Conservation (phyloP, 2,113 vertebrate genomes). For the Phodopus roborovskii region DNA sequence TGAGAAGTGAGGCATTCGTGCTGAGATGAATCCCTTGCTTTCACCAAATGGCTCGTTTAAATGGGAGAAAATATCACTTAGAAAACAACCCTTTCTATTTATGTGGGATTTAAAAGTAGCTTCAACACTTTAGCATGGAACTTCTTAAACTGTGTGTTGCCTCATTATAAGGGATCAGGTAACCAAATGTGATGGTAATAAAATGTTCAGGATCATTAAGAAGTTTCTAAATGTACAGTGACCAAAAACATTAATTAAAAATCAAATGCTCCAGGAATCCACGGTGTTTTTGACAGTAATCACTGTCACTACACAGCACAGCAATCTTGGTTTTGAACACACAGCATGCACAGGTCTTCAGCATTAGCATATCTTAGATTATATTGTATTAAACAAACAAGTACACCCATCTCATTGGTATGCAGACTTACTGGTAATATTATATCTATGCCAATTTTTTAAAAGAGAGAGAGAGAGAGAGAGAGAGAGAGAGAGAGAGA, state of each 20-base stretch:
- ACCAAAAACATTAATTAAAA: neutral
- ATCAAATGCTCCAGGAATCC: neutral
- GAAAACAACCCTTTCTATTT: neutral
- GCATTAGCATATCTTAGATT: neutral
- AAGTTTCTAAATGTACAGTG: neutral
- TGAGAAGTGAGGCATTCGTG: neutral
- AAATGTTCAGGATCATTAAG: no score
- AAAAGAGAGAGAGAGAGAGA: neutral
- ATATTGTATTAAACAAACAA: neutral
- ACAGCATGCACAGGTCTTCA: no score
- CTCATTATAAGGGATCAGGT: neutral
- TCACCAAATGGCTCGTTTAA: neutral
- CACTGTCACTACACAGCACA: neutral
- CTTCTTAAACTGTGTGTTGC: neutral
- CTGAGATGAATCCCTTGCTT: neutral
- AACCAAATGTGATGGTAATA: neutral
- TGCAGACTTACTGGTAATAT: neutral
- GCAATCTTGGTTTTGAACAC: neutral
- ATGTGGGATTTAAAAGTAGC: neutral
- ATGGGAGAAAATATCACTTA: conserved; percentile 12
- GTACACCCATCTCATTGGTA: neutral
- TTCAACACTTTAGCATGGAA: neutral
- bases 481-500: no score
- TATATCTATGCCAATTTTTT: neutral
- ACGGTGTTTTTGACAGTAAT: neutral